Evolutionary conservation across 2,797 vertebrate genomes (phyloP), one percentile per base, ranked within the genome.

Genomic region (Astyanax mexicanus): DNA sequence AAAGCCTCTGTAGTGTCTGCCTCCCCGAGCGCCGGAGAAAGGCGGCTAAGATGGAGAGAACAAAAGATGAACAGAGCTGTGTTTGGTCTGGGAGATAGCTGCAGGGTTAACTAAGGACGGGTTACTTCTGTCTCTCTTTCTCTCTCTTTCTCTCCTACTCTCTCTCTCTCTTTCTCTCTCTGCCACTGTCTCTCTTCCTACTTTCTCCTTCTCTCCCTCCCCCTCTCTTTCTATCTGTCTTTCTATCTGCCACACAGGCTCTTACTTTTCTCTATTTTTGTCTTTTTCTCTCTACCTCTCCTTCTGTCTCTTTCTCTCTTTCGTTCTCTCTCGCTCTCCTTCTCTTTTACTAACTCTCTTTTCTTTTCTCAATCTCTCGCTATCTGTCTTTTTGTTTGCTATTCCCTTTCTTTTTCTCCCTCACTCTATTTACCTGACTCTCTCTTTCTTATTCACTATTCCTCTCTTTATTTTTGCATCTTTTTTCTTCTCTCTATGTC

Each of bases 61-160:
- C 60, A 77, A 69, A 77, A 55, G 62, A 19, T 57, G 54, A 32
- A 55, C 52, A 17, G 27, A 32, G 47, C 27, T 49, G 27, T 45
- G 42, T 62, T 44, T 55, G 74, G 61, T 66, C 17, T 54, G 64
- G n/a, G 29, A 66, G 29, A 49, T 58, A 62, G 51, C 62, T 65
- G 71, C 12, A 8, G 47, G 71, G 75, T 83, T 64, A 70, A 52
- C 51, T 83, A 6, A 13, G 79, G 75, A 65, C 77, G 27, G 51
- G 54, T 32, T 57, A 17, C 57, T 32, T 6, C 54, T 57, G 12
- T 17, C 13, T 55, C 25, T 32, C 27, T 32, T 54, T 17, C 51
- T 54, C 51, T 13, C 2, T 13, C 51, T 27, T 3, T 27, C 51
- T 54, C 23, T 47, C 45, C 17, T n/a, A 45, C n/a, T 5, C 45